Base-by-base conservation (phyloP, 2,797 vertebrate species). In the Picus viridis region DNA sequence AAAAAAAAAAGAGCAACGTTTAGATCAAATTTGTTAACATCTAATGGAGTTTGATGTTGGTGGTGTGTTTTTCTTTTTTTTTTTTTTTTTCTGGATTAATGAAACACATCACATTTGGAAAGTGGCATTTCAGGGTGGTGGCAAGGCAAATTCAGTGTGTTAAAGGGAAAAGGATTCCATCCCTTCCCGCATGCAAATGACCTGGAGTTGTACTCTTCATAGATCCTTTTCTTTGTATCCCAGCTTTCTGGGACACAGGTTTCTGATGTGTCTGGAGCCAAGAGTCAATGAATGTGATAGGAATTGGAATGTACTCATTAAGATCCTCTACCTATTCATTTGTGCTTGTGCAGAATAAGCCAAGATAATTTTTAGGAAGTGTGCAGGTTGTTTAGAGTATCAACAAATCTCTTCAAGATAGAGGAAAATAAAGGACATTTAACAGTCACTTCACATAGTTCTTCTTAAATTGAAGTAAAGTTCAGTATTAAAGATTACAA, bases 401-500 rank as follows among this genome's bases (percentile, higher is more conserved):
- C 20, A 47, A 27, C 49, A 61, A 63, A 59, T 23, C 47, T 82
- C 34, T 26, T 88, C 36, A 59, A 57, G 85, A n/a, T 2, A 16
- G 15, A 70, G 54, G 79, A 84, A 84, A 78, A 49, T 7, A 32
- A 62, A 54, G 58, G 53, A 53, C 41, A 62, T 72, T 86, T 71
- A 83, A 72, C 74, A 95, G 90, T 89, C 59, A 36, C 69, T 90
- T 90, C 70, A 47, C 47, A 65, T 82, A 78, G 53, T 65, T 88
- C 34, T 83, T 68, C 65, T 39, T 59, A 84, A 70, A 94, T 53
- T 91, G 90, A 93, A 95, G 73, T 89, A 86, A 88, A 84, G 81
- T 94, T 95, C 61, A 73, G 61, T 61, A 91, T 88, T 83, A 89
- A 88, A 86, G 86, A 78, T 76, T 67, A 87, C 90, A 90, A 80